A percentile compares a stretch with the other conserved stretches of the same genome.
Conservation (phyloP, 2,797 vertebrate species). For the Crypturellus tataupa region DNA sequence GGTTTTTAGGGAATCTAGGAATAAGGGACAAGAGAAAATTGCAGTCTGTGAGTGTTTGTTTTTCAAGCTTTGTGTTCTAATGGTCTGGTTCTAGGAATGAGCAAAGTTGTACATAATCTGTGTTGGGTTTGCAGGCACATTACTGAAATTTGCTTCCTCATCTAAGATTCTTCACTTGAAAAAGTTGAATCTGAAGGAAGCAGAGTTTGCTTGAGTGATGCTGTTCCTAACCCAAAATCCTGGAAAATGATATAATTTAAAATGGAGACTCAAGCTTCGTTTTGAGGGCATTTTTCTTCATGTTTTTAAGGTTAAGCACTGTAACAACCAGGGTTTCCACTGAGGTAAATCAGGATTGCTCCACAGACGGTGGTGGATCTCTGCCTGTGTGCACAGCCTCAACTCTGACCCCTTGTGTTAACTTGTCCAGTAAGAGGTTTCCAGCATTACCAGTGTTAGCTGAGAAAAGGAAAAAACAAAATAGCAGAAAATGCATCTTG, state of each 20-base stretch:
- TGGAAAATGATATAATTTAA: not conserved
- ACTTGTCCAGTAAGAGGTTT: not conserved
- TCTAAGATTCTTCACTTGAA: not conserved
- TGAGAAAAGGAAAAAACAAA: not conserved
- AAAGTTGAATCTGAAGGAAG: not conserved
- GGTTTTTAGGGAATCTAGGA: not conserved
- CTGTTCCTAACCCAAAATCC: not conserved
- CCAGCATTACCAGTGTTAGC: not conserved
- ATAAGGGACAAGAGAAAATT: not conserved
- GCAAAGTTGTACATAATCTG: not conserved
- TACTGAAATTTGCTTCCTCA: not conserved
- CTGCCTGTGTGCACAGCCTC: not conserved
- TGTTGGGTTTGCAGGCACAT: not conserved
- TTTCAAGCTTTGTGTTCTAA: not conserved
- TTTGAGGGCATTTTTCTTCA: not conserved
- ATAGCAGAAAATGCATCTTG: not conserved
- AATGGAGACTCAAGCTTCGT: not conserved
- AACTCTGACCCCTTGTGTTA: not conserved
- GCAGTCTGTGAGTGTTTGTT: not conserved
- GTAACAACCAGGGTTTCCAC: not conserved
- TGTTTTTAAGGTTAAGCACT: not conserved
- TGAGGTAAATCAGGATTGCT: not conserved
- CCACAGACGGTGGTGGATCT: not conserved
- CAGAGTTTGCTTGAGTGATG: not conserved
- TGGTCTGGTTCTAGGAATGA: not conserved